Evolutionary conservation across 2,797 vertebrate species (phyloP).

Genomic region (Pseudotriccus pelzelni): DNA sequence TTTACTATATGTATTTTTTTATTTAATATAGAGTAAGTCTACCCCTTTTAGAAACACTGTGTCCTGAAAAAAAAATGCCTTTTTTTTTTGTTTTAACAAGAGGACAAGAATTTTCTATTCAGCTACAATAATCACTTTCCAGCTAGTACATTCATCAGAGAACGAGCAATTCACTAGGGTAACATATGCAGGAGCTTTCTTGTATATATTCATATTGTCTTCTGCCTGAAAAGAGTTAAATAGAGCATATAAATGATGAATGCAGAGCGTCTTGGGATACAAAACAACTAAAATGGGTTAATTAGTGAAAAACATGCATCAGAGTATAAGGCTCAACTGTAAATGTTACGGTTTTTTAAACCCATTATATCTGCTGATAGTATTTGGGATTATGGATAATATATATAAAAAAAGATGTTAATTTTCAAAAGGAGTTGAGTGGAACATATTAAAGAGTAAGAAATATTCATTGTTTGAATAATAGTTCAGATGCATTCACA

Average conservation of each 20-base stretch:
- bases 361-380: background rate
- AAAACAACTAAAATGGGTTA: slow-evolving; percentile 77
- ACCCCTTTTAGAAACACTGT: background rate
- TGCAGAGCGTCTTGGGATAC: slow-evolving; percentile 70
- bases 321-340: slow-evolving; percentile 42
- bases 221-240: slow-evolving; percentile 75
- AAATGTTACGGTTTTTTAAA: background rate
- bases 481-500: background rate
- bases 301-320: slow-evolving; percentile 80
- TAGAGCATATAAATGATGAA: slow-evolving; percentile 79
- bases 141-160: slow-evolving; percentile 43
- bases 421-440: background rate
- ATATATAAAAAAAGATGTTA: background rate
- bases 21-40: background rate
- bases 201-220: slow-evolving; percentile 68
- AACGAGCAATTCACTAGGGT: slow-evolving; percentile 74
- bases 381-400: background rate
- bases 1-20: background rate
- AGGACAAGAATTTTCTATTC: slow-evolving; percentile 43
- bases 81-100: background rate
- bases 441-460: background rate
- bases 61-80: background rate
- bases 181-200: slow-evolving; percentile 77
- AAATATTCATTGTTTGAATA: slow-evolving; percentile 13
- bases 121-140: slow-evolving; percentile 36